These are phyloP conservation scores for Melinopterus prodromus DNA, from an alignment of 2,888 invertebrate genomes.

Conservation along the genomic window DNA sequence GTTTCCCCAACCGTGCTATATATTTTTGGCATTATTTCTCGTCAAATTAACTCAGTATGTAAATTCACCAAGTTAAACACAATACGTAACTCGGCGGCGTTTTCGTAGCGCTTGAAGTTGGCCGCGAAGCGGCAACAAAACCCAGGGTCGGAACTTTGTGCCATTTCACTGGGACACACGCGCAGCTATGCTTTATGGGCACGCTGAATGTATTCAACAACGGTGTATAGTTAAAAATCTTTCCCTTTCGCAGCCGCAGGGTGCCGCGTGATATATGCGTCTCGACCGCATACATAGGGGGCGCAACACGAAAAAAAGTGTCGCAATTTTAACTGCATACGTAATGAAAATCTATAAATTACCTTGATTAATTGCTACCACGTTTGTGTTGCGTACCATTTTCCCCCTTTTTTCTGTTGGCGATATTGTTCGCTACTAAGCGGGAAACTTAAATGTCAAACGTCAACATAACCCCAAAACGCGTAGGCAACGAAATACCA, in stretches of 20 bases:
- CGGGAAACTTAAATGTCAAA: too few species aligned
- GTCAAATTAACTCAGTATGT: neutral
- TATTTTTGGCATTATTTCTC: neutral
- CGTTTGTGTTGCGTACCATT: neutral
- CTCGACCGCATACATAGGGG: neutral
- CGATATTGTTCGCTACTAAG: neutral
- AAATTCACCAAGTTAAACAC: neutral
- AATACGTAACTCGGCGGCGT: neutral
- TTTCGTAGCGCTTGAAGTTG: neutral
- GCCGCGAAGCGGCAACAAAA: neutral
- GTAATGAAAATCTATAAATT: slow-evolving; percentile 4
- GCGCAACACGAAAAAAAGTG: neutral
- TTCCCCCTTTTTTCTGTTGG: neutral
- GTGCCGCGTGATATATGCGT: neutral
- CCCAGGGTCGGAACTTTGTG: neutral
- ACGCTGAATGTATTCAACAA: neutral
- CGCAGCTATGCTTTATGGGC: neutral
- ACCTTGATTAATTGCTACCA: neutral
- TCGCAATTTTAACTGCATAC: neutral
- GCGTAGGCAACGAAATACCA: too few species aligned
- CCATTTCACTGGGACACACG: neutral
- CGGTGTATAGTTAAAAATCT: neutral
- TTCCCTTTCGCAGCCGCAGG: neutral
- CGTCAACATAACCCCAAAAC: too few species aligned
- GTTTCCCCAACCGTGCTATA: neutral